phyloP scores from a whole-genome alignment of 2,888 invertebrate species.

The Cecidostiba fungosa region DNA sequence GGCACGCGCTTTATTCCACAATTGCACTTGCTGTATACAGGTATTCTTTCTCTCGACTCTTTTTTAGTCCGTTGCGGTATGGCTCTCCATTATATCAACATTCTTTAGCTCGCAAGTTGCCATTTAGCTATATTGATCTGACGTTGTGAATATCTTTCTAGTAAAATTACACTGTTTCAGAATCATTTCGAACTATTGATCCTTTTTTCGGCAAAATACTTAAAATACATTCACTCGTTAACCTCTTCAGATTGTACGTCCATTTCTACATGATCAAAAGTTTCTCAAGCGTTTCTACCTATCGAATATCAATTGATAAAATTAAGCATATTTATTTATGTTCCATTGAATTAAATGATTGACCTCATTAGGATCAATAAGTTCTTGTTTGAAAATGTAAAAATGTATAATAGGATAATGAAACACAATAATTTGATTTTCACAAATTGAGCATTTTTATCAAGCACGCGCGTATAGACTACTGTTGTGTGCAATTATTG shows the following conservation, averaged over 20 bases:
- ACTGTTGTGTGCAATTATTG: background rate
- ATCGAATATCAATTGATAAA: background rate
- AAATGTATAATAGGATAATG: too few species aligned
- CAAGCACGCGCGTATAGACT: background rate
- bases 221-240: background rate
- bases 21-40: background rate
- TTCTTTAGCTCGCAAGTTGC: background rate
- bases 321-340: background rate
- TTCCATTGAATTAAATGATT: too few species aligned
- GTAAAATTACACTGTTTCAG: background rate
- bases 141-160: too few species aligned
- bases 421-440: background rate
- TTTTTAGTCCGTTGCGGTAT: background rate
- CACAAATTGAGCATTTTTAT: background rate
- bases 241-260: background rate
- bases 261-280: too few species aligned
- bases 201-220: background rate
- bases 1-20: background rate
- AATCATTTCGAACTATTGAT: background rate
- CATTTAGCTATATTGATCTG: background rate
- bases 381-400: too few species aligned
- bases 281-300: background rate
- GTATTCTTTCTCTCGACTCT: background rate
- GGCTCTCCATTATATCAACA: background rate
- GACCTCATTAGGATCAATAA: too few species aligned